Conservation (phyloP, 2,113 vertebrate species). For the Saguinus midas region DNA sequence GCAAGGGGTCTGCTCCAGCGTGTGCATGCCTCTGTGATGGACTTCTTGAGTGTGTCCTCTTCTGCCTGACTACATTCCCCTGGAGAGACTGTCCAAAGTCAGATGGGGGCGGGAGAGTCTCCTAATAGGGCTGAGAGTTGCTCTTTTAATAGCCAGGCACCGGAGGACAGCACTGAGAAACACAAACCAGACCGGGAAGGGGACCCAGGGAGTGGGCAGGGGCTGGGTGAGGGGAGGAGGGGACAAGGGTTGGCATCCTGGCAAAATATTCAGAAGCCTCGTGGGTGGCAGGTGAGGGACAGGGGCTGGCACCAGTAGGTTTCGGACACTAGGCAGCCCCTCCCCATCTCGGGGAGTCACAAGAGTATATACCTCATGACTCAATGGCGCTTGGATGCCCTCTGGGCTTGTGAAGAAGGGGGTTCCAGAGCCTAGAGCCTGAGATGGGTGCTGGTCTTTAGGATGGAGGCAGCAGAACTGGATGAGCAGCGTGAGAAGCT, state of each 20-base stretch:
- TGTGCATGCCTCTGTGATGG: accelerated
- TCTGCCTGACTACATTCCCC: not conserved
- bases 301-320: not conserved
- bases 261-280: not conserved
- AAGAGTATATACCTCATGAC: not conserved
- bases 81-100: not conserved
- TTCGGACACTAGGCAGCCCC: not conserved
- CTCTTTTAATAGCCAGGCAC: not conserved
- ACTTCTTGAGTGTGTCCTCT: not conserved
- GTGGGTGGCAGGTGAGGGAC: not conserved
- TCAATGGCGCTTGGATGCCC: not conserved
- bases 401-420: not conserved
- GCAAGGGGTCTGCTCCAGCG: not conserved
- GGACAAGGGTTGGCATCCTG: not conserved
- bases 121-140: not conserved
- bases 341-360: not conserved
- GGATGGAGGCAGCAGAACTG: constrained; percentile 90
- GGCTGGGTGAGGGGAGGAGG: too few relatives aligned
- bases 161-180: not conserved
- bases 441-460: constrained; percentile 59
- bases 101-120: not conserved
- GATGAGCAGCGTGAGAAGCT: constrained; percentile 93
- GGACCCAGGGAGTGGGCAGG: not conserved
- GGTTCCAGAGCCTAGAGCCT: not conserved
- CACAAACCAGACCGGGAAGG: not conserved